Evolutionary conservation across 2,797 vertebrate species (phyloP).

Genomic region (Ciconia nigra): DNA sequence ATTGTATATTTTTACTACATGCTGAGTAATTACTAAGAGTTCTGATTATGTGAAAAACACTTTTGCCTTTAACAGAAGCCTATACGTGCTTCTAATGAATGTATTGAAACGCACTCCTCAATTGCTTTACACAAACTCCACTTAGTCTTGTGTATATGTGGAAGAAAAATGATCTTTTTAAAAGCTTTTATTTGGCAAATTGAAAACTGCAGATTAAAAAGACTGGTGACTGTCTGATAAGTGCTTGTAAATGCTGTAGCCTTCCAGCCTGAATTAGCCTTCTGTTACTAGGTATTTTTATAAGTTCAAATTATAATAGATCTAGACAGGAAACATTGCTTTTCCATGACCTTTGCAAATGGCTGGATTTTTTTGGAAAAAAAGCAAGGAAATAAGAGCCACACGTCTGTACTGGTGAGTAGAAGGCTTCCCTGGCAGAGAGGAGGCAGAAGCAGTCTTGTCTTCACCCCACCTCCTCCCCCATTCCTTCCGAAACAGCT

Average conservation of each 20-base stretch:
- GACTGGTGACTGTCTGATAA: not conserved
- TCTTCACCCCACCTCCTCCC: not conserved
- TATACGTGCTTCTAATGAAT: not conserved
- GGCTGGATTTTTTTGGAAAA: not conserved
- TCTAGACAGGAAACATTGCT: not conserved
- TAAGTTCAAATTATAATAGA: not conserved
- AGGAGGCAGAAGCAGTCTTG: not conserved
- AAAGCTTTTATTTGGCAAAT: conserved; percentile 1
- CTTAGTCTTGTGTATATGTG: not conserved
- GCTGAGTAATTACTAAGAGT: conserved; percentile 15
- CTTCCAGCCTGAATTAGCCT: not conserved
- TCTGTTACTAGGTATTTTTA: not conserved
- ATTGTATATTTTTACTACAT: conserved; percentile 12
- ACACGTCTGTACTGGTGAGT: not conserved
- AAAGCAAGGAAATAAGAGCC: not conserved
- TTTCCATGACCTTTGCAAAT: not conserved
- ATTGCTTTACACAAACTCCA: not conserved
- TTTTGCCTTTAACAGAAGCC: conserved; percentile 1
- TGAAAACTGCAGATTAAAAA: not conserved
- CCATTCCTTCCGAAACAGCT: not conserved
- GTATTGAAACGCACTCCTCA: not conserved
- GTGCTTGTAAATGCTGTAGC: not conserved
- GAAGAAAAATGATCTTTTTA: not conserved
- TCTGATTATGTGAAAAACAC: conserved; percentile 2
- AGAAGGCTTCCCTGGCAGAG: not conserved